Percentiles rank a stretch among this genome's conserved stretches.
Conservation (phyloP, 2,113 vertebrate genomes). For the Caranx ignobilis region DNA sequence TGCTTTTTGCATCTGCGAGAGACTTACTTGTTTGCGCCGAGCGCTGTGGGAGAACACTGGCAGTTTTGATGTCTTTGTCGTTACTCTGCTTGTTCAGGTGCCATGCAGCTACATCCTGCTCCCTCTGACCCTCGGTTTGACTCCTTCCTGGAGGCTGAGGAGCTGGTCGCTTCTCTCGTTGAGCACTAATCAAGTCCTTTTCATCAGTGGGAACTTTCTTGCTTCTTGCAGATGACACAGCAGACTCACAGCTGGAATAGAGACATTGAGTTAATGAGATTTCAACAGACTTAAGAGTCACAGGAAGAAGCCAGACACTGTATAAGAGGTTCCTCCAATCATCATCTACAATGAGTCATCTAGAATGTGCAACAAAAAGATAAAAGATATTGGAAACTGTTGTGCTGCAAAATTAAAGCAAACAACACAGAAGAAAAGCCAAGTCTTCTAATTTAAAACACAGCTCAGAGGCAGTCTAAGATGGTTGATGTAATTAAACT, state of each 20-base stretch:
- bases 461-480: neutral
- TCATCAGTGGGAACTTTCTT: neutral
- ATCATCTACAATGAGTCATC: neutral
- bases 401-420: neutral
- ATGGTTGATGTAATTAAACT: neutral
- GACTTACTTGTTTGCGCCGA: conserved; percentile 25
- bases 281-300: neutral
- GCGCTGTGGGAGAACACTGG: conserved; percentile 54
- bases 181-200: conserved; percentile 34
- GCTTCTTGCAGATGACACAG: conserved; percentile 16
- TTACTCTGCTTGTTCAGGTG: conserved; percentile 46
- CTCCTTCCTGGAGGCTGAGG: conserved; percentile 72
- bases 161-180: conserved; percentile 70
- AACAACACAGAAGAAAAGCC: neutral
- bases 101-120: neutral
- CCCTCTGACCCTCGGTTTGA: conserved; percentile 19
- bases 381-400: neutral
- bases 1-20: conserved; percentile 20
- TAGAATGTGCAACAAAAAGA: neutral
- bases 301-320: neutral
- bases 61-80: conserved; percentile 54
- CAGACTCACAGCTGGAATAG: conserved; percentile 38
- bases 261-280: conserved; percentile 22
- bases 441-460: neutral
- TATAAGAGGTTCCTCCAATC: neutral